A percentile compares a stretch with the other conserved stretches of the same genome.
These are phyloP conservation scores for western clawed frog (Xenopus tropicalis) DNA, from an alignment of 2,113 vertebrate genomes.

Conservation along the genomic window UCB_Xtro_10.0 CM004443.2:200882501-200883000, in stretches of 20 bases:
- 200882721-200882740: neutral
- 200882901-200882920: too few species aligned
- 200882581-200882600: neutral
- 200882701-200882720: neutral
- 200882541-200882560: neutral
- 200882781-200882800: neutral
- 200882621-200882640: neutral
- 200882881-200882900: too few species aligned
- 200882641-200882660: too few species aligned
- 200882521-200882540: neutral
- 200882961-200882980: too few species aligned
- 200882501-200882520: neutral
- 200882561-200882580: conserved; percentile 15
- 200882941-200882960: too few species aligned
- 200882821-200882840: neutral
- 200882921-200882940: too few species aligned
- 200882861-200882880: too few species aligned
- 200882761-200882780: too few species aligned
- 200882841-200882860: neutral
- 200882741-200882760: neutral
- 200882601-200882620: conserved; percentile 18
- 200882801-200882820: conserved; percentile 5
- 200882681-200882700: neutral
- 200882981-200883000: too few species aligned
- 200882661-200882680: conserved; percentile 4